Base-by-base conservation (phyloP, 2,113 vertebrate species). In the Ochotona princeps region DNA sequence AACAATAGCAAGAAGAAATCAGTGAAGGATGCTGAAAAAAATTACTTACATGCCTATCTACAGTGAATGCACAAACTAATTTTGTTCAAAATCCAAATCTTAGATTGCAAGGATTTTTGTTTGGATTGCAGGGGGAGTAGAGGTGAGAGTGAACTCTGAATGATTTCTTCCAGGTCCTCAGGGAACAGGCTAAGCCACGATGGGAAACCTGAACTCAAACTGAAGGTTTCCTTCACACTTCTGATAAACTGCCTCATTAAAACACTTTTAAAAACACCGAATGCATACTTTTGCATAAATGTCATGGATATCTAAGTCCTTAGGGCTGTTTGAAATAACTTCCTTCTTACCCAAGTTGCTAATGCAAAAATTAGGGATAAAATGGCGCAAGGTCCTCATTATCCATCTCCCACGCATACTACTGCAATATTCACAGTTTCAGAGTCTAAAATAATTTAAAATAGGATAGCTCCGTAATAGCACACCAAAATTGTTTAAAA, bases 131-230 rank as follows among this genome's bases (percentile, higher is more conserved):
- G 13, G n/a, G 18, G 49, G 23, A 26, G 9, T 1, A 21, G 23
- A 72, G 7, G 15, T 2, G 2, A 10, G 20, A 30, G 20, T 0
- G 4, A 32, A 47, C 6, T 12, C n/a, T 28, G 4, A 0, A 32
- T 10, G 26, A 12, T 30, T n/a, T 30, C 17, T 21, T 30, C 2
- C 32, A 20, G 1, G 3, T 60, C 7, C 18, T 26, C 57, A 13
- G 49, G 30, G 7, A 5, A 21, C 35, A 30, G 61, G 1, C 8
- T 21, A 54, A 28, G 17, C 0, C 25, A 49, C 35, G 9, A 10
- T 25, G 15, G 11, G 75, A 18, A 5, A 15, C 9, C 28, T 47
- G 38, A 73, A 13, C 7, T 73, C 30, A 44, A 61, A 23, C 72
- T 21, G 0, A 85, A 17, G 26, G 3, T 25, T 76, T 3, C 54